phyloP scores from a whole-genome alignment of 2,797 vertebrate genomes.

The Catharus ustulatus region DNA sequence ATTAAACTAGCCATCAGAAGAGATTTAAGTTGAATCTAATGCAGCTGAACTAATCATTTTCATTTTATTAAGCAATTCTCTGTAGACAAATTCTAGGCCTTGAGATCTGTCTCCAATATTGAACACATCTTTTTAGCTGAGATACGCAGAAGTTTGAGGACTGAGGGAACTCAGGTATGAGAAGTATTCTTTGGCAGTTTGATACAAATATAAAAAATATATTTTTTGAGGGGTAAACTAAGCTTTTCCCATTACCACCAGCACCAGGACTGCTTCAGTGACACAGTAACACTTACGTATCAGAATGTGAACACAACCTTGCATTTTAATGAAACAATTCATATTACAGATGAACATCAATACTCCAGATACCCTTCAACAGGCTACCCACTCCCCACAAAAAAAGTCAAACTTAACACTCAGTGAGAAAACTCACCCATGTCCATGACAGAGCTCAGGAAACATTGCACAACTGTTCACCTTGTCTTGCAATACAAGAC shows the following conservation, averaged over 20 bases:
- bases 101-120: constrained; percentile 19
- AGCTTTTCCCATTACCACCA: background rate
- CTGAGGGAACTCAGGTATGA: background rate
- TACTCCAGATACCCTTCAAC: background rate
- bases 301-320: background rate
- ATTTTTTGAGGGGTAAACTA: background rate
- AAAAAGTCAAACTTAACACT: background rate
- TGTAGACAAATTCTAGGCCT: background rate
- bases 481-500: background rate
- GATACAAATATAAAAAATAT: constrained; percentile 38
- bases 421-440: background rate
- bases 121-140: constrained; percentile 11
- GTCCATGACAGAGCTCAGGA: background rate
- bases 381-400: background rate
- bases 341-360: background rate
- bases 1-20: constrained; percentile 16
- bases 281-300: background rate
- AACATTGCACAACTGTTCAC: background rate
- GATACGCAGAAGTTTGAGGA: constrained; percentile 36
- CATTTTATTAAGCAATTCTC: constrained; percentile 26
- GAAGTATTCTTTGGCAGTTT: constrained; percentile 61
- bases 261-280: constrained; percentile 26
- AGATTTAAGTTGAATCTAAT: constrained; percentile 37
- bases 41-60: constrained; percentile 58
- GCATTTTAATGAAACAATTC: background rate